Evolutionary conservation across 2,888 invertebrate species (phyloP), one percentile per base, ranked within the genome.

Genomic region (Sphinx pinastri): DNA sequence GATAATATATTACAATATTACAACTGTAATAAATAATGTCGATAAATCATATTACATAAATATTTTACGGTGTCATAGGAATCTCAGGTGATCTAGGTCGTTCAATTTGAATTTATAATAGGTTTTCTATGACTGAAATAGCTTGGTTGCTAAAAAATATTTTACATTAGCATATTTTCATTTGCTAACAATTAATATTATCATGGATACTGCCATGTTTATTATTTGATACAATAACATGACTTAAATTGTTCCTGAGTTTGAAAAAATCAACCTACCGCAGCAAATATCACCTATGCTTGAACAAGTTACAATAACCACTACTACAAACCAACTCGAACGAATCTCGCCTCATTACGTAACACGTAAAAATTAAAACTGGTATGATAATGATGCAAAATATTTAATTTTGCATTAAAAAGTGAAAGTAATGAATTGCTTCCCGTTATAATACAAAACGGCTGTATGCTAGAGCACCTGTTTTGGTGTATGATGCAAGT

Each of bases 361-460:
- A 69, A 63, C 13, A 67, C 49, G 71, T 75, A 71, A 70, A 70
- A 52, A 71, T 71, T 71, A 7, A 60, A 70, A 72, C 75, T 73
- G 19, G 60, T 63, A 74, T 76, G 74, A 75, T 75, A 76, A 76
- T 74, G 68, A 68, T 69, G 70, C 38, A 70, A 77, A 73, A 72
- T 74, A 71, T 75, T 68, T 74, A 66, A 70, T 75, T 72, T 71
- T 66, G 69, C 70, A 69, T 72, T 67, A 72, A 73, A 72, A 74
- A 75, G 79, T 74, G 81, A 81, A 81, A 81, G 78, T 77, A 72
- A 75, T 76, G 74, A 72, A 79, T 80, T 70, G 72, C 73, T 77
- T 76, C 76, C 77, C 71, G 71, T 73, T 77, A 75, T 19, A 19
- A 52, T 70, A 70, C 70, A 51, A 52, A 69, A 68, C 49, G 67